phyloP scores from a whole-genome alignment of 2,888 invertebrate species.

The Drosophila colorata region DNA sequence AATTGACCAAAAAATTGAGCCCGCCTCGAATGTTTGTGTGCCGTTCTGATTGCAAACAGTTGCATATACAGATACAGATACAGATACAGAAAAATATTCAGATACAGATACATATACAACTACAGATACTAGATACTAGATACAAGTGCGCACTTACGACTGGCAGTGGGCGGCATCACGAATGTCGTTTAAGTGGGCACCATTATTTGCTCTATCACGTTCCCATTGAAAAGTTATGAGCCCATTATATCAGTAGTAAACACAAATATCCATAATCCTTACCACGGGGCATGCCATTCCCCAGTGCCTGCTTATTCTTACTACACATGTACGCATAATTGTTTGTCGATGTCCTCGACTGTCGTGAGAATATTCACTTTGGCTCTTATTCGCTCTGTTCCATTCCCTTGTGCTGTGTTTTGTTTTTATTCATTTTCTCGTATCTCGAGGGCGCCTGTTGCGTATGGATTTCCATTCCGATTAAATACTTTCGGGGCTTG shows the following conservation, averaged over 20 bases:
- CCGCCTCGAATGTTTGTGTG: conserved; percentile 47
- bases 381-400: conserved; percentile 23
- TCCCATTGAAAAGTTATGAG: conserved; percentile 72
- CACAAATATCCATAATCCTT: conserved; percentile 78
- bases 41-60: conserved; percentile 62
- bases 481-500: conserved; percentile 17
- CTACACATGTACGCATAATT: conserved; percentile 77
- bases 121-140: conserved; percentile 12
- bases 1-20: conserved; percentile 49
- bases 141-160: too few species aligned
- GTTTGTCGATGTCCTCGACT: conserved; percentile 74
- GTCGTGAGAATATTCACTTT: conserved; percentile 77
- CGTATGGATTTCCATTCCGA: conserved; percentile 12
- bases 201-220: conserved; percentile 79
- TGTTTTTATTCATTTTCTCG: conserved; percentile 22
- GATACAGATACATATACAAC: conserved; percentile 9
- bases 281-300: conserved; percentile 40
- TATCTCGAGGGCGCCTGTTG: conserved; percentile 42
- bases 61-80: conserved; percentile 11
- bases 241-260: conserved; percentile 75
- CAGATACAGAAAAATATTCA: conserved; percentile 12
- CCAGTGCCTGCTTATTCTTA: conserved; percentile 12
- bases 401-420: conserved; percentile 13
- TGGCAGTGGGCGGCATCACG: neutral
- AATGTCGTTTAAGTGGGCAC: conserved; percentile 73